Base-by-base conservation (phyloP, 2,888 invertebrate species). In the Anoncus sp. region DNA sequence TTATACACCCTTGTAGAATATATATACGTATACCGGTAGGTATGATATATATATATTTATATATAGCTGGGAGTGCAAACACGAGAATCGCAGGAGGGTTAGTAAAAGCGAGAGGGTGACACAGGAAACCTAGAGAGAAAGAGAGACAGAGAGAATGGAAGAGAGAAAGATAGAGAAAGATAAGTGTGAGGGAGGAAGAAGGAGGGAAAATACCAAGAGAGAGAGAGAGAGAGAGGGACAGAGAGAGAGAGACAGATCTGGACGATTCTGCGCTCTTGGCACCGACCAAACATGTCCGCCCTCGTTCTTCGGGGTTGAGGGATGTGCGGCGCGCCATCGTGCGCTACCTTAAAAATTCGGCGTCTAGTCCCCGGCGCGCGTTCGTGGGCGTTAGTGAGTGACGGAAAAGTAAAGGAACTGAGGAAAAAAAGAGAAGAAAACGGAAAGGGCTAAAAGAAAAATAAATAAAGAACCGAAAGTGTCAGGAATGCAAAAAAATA, bases 251-350 rank as follows among this genome's bases (percentile, higher is more conserved):
- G 60, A 59, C 35, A 20, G 40, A 43, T 60, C 47, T 55, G 35
- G 70, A 71, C 67, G 83, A 77, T 77, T 67, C 75, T 87, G 88
- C 88, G 88, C 87, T 79, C 72, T 85, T 49, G 57, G 40, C 69
- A 57, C 60, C 81, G 79, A 81, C 5, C 83, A 86, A 88, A 88
- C 83, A 88, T 88, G 88, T 88, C 87, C 86, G 87, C 84, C 86
- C 85, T 82, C 80, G 81, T 70, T 78, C 80, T 73, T 80, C 74
- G 75, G 76, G 77, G 81, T 76, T 82, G 79, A 81, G 81, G 76
- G 82, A 82, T 82, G 77, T 75, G 77, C 79, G 72, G 77, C 81
- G 82, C 81, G 82, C 79, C 81, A 81, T 81, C 81, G 77, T 77
- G 81, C 75, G 75, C 77, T 77, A 69, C 71, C 75, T 75, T 77